Base-by-base conservation (phyloP, 2,797 vertebrate species). In the Sciurus vulgaris region DNA sequence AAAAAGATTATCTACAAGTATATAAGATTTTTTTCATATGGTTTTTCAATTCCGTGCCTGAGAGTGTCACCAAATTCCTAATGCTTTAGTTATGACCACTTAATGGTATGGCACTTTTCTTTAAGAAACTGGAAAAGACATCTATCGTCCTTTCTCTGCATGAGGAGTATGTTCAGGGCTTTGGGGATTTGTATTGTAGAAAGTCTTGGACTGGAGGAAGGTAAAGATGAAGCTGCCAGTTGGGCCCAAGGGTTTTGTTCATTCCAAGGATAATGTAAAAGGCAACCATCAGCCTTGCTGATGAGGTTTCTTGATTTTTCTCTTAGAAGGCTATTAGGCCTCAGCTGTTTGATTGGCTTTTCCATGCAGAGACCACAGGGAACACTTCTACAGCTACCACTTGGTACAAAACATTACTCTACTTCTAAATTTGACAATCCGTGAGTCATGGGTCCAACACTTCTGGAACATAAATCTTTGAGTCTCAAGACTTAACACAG, bases 231-330 rank as follows among this genome's bases (percentile, higher is more conserved):
- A 30, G 56, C 44, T 94, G 69, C 41, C 94, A 94, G 69, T 82
- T 12, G 85, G 69, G 49, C 54, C 89, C 89, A 67, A 79, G 77
- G 87, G 54, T 96, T 93, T 89, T 76, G 73, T 56, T 96, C 85
- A 92, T 93, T 44, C 44, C 70, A 83, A 93, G 82, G 84, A 92
- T 95, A 91, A 91, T 93, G 41, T n/a, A 83, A 72, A 97, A 96
- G 77, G 86, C 56, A 95, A 47, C 20, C 72, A 85, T 77, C 77
- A 93, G 26, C 81, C 44, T 86, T 86, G 51, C 35, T 86, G 94
- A 95, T 51, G 41, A 92, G 74, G 35, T 35, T 86, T 38, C 69
- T 84, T 86, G 72, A 94, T 93, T 84, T 88, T 85, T 72, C 65
- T 95, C 86, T 95, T 85, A 79, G 89, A 94, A 95, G 51, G 74